These are phyloP conservation scores for Chloropsis hardwickii DNA, from an alignment of 2,113 vertebrate genomes.

Conservation along the genomic window DNA sequence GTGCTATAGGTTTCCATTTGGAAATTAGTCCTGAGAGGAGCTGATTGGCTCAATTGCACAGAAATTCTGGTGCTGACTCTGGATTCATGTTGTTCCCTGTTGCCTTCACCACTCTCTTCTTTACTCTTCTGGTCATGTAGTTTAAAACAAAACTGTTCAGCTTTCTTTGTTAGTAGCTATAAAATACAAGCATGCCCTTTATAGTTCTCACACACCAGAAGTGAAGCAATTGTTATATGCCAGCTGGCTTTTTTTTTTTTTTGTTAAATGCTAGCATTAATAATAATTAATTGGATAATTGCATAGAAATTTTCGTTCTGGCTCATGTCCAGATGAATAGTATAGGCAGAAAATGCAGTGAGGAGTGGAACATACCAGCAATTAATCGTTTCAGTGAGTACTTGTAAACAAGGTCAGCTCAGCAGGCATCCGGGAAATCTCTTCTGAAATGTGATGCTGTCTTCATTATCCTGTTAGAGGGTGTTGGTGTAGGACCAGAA, in stretches of 20 bases:
- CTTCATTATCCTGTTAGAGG: conserved; percentile 6
- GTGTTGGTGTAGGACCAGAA: neutral
- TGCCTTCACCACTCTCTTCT: neutral
- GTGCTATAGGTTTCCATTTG: neutral
- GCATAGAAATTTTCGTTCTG: neutral
- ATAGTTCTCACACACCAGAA: neutral
- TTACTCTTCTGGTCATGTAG: neutral
- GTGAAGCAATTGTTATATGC: neutral
- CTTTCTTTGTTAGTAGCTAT: neutral
- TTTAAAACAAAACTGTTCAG: neutral
- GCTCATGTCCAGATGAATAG: neutral
- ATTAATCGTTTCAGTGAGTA: neutral
- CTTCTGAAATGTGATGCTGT: conserved; percentile 32
- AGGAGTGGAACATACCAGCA: neutral
- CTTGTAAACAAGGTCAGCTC: conserved; percentile 21
- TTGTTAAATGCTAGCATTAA: neutral
- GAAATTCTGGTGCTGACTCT: neutral
- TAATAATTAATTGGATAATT: conserved; percentile 27
- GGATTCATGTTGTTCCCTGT: neutral
- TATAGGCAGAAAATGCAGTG: neutral
- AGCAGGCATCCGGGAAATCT: neutral
- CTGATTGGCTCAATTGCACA: neutral
- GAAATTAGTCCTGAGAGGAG: neutral
- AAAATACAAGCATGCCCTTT: neutral
- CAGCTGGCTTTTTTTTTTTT: neutral